Evolutionary conservation across 2,797 vertebrate genomes (phyloP), one percentile per base, ranked within the genome.

Genomic region (Anabas testudineus): DNA sequence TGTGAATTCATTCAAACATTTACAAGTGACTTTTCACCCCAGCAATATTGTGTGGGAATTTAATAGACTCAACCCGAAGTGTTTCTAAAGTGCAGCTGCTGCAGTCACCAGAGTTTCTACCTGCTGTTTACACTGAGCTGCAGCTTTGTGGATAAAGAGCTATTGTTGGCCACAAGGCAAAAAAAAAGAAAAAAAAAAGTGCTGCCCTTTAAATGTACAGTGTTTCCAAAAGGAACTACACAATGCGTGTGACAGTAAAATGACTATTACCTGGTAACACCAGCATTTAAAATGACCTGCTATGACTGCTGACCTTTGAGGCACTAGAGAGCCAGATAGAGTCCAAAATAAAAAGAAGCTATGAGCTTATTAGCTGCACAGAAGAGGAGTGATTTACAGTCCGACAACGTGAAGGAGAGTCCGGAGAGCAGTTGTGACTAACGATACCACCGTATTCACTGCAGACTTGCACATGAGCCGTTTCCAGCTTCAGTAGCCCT

Each of bases 1-100:
- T 71, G 60, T 55, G 57, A 78, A 75, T 74, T 76, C 14, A 69
- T 69, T 70, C 74, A 80, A 73, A 52, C 10, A 42, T 18, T 42
- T n/a, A 42, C 16, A 42, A 42, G 16, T 42, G 41, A 5, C 16
- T 80, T 74, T 64, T 67, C 53, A 30, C 19, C 61, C 68, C 68
- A 36, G 45, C 32, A 53, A 68, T 75, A 61, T 67, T 83, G 36
- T 80, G 42, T 69, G 42, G 43, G 56, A 47, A 53, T 47, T 71
- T 65, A 71, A 83, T 73, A 51, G 61, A 58, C 48, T 75, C 34
- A 18, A 46, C 57, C 22, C 49, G 39, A n/a, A 42, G 41, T 56
- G 66, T 52, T 47, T 63, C 47, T 30, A 18, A 66, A 71, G 53
- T 39, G 53, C 51, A 49, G 52, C 43, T 59, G 67, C 67, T 10